These are phyloP conservation scores for Zaprionus nigranus DNA, from an alignment of 1,140 invertebrate species.

Conservation along the genomic window DNA sequence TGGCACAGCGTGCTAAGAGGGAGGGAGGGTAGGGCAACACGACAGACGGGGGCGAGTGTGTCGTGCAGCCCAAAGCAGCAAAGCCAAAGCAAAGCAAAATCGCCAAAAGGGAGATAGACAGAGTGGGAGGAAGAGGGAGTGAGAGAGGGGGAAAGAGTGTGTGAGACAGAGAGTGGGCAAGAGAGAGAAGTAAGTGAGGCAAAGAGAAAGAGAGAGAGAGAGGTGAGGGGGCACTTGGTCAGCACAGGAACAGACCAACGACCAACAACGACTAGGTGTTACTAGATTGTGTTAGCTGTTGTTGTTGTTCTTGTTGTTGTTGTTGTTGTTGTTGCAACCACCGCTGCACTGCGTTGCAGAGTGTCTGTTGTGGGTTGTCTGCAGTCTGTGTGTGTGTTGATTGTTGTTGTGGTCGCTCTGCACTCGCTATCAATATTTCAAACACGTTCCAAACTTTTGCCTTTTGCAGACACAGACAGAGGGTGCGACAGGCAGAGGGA, in stretches of 20 bases:
- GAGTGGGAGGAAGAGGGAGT: background rate
- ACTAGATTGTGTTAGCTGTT: constrained; percentile 44
- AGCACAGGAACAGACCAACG: constrained; percentile 39
- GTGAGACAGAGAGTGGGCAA: background rate
- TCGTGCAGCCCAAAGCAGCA: constrained; percentile 40
- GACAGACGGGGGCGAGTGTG: constrained; percentile 13
- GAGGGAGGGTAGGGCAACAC: background rate
- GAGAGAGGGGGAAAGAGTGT: background rate
- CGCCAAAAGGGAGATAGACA: constrained; percentile 38
- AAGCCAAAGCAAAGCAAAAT: constrained; percentile 68
- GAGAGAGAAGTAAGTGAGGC: background rate
- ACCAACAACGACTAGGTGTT: constrained; percentile 60
- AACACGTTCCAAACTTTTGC: constrained; percentile 80
- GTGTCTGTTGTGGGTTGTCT: constrained; percentile 31
- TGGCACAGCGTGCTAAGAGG: constrained; percentile 40
- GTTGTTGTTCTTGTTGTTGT: constrained; percentile 24
- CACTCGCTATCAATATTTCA: constrained; percentile 79
- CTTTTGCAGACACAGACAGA: constrained; percentile 50
- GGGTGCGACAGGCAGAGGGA: background rate
- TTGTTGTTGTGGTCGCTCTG: constrained; percentile 55
- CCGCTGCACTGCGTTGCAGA: constrained; percentile 46
- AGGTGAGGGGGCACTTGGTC: constrained; percentile 14
- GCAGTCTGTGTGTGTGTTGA: background rate
- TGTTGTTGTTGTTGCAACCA: constrained; percentile 56
- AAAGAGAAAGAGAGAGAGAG: constrained; percentile 8